Evolutionary conservation across 2,113 vertebrate species (phyloP).

Genomic region (Bubo blakistoni): DNA sequence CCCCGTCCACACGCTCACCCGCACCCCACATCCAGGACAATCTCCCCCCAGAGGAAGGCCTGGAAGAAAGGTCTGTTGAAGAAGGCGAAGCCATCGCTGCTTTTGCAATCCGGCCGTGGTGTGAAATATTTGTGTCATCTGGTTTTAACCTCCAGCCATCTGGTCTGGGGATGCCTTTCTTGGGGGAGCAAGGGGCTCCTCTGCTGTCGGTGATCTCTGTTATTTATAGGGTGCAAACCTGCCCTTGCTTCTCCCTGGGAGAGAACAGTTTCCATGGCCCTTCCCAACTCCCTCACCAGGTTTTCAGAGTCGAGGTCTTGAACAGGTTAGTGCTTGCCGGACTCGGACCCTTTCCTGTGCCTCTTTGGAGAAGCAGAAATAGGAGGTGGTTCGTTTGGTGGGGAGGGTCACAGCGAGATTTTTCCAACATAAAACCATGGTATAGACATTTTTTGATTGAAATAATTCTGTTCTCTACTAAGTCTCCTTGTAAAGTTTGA

Average conservation of each 20-base stretch:
- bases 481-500: not conserved
- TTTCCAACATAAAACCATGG: not conserved
- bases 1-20: too few relatives aligned
- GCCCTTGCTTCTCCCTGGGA: not conserved
- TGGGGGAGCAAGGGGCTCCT: not conserved
- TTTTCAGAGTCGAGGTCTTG: not conserved
- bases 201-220: rapidly evolving
- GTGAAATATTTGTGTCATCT: not conserved
- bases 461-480: not conserved
- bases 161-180: not conserved
- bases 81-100: rapidly evolving
- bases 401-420: not conserved
- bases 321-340: not conserved
- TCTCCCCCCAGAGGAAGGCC: not conserved
- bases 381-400: not conserved
- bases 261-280: not conserved
- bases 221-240: not conserved
- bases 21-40: not conserved
- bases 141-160: not conserved
- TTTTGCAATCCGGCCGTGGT: rapidly evolving
- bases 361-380: not conserved
- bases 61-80: not conserved
- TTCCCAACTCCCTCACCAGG: not conserved
- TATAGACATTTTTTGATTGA: not conserved
- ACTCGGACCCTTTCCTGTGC: not conserved